Base-by-base conservation (phyloP, 1,140 invertebrate genomes). In the Homarus americanus region DNA sequence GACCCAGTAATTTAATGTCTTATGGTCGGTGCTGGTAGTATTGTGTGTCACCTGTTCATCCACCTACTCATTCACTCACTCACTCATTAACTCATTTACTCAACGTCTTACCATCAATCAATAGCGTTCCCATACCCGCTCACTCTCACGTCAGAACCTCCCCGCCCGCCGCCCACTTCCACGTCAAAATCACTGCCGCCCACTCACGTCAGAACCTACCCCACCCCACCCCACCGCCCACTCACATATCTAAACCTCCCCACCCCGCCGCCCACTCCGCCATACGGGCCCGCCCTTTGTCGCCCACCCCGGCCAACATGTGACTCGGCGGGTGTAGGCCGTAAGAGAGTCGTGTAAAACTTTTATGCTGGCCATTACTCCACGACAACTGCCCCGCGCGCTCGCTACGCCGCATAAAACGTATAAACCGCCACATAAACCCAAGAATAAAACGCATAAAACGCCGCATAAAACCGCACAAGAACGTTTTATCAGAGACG, bases 351-450 rank as follows among this genome's bases (percentile, higher is more conserved):
- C 76, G 58, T 88, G 86, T 88, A 88, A 88, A 88, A 88, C 76
- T 88, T 88, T 88, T 88, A 88, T 88, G 86, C 76, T 32, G 58
- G 86, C 86, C 86, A 88, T 88, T 88, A 80, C 86, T 88, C 58
- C 86, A 88, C 86, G 86, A 88, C 86, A 88, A 88, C 86, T 88
- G 86, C 86, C 86, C 86, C 75, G 34, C 76, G 75, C 76, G 86
- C 86, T 88, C 75, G 86, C 75, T 82, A 88, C 86, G 78, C 76
- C 20, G 76, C 86, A 88, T 80, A 88, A 88, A 88, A 88, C 86
- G 78, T 88, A 88, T 88, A 88, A 88, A 88, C 86, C 86, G 78
- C 78, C 86, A 80, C 86, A 88, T 88, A 88, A 88, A 88, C 86
- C 76, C 58, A 53, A 34, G 86, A 88, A 88, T 88, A 88, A 88